Evolutionary conservation across 2,113 vertebrate genomes (phyloP).

Genomic region (Rhineura floridana): DNA sequence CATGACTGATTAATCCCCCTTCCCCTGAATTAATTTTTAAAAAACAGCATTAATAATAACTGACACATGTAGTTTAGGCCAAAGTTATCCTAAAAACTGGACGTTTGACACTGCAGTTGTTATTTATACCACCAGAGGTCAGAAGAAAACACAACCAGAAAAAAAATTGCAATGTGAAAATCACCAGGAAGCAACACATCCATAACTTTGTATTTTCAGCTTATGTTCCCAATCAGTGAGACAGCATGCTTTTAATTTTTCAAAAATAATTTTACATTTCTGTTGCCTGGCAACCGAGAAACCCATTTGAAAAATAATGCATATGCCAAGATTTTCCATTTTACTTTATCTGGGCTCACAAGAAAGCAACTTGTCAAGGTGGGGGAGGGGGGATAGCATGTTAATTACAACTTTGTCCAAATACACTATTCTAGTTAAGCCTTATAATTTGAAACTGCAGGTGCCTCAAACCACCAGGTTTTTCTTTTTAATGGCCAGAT

Average conservation of each 20-base stretch:
- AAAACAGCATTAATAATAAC: no score
- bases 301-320: background rate
- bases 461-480: background rate
- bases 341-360: background rate
- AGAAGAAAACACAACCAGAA: background rate
- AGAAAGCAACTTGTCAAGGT: background rate
- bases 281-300: background rate
- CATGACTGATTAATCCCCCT: no score
- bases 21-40: no score
- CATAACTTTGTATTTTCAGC: background rate
- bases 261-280: background rate
- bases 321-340: background rate
- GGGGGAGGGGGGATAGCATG: background rate
- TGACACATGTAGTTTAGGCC: background rate
- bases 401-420: background rate
- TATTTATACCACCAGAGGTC: constrained; percentile 43
- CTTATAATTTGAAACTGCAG: background rate
- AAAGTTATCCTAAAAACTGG: rapidly evolving
- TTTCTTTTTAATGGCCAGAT: background rate
- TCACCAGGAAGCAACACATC: background rate
- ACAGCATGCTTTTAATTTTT: background rate
- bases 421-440: background rate
- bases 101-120: background rate
- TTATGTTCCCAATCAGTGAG: background rate
- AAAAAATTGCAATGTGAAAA: background rate